Evolutionary conservation across 2,113 vertebrate species (phyloP).

Genomic region (Hyaena hyaena): DNA sequence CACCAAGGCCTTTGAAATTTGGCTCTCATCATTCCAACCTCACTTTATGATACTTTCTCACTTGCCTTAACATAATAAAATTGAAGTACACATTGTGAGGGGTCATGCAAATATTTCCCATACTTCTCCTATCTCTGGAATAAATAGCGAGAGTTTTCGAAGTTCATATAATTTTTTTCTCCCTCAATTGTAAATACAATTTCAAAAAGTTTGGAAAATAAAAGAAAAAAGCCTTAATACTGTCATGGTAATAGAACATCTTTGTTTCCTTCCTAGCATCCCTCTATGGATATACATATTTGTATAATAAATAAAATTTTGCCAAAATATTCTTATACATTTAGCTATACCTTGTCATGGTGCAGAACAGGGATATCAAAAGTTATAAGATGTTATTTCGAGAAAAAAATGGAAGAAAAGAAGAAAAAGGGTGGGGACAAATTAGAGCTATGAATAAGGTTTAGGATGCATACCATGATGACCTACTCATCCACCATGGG

Average conservation of each 20-base stretch:
- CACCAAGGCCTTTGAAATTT: neutral
- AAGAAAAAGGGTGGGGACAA: neutral
- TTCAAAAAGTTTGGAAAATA: neutral
- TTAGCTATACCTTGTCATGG: neutral
- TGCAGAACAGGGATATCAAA: slow-evolving; percentile 7
- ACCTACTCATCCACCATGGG: neutral
- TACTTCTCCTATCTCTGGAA: neutral
- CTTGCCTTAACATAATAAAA: slow-evolving; percentile 33
- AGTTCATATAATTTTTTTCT: neutral
- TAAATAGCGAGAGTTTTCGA: neutral
- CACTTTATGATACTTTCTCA: neutral
- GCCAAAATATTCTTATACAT: neutral
- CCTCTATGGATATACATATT: neutral
- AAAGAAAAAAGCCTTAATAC: neutral
- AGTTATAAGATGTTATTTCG: neutral
- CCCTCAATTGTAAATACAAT: neutral
- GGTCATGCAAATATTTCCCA: neutral
- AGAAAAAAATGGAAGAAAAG: neutral
- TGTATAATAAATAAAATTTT: neutral
- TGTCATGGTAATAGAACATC: neutral
- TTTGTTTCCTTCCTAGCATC: neutral
- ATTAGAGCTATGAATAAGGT: neutral
- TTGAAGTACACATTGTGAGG: neutral
- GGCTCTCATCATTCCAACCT: neutral
- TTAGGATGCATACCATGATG: neutral